Base-by-base conservation (phyloP, 1,140 invertebrate genomes). In the Pachypeltis micranthus region DNA sequence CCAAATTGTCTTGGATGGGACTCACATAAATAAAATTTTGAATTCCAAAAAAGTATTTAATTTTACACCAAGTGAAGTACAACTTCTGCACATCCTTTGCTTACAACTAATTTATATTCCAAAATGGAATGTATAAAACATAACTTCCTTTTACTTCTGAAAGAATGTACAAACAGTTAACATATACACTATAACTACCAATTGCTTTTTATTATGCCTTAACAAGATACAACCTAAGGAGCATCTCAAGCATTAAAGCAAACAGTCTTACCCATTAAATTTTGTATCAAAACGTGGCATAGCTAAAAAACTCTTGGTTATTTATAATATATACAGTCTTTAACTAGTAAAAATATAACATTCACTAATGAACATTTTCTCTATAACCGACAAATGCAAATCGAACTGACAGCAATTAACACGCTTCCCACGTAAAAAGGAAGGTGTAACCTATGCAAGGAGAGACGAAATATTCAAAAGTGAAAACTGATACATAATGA, bases 321-420 rank as follows among this genome's bases (percentile, higher is more conserved):
- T 59, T 29, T 59, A 29, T 59, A 29, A 29, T 29, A 29, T 59
- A 59, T 59, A 59, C 29, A 59, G 26, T 29, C 29, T 31, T 31
- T 23, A 59, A 59, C 57, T 59, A 59, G 57, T 59, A 59, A 59
- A 59, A 59, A 59, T 59, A 59, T 59, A 51, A 51, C 47, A 57
- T 57, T n/a, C 29, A 59, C 29, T 59, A 59, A 59, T 59, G 57
- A 59, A 29, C 29, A 29, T 31, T 59, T 59, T 59, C 57, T 59
- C 29, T 57, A 29, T 59, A 27, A 27, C n/a, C 29, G 31, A 31
- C 29, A 59, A 59, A 59, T n/a, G 26, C n/a, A n/a, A 59, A 59
- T 59, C n/a, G 31, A 29, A 31, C 31, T 28, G 16, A 29, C 26
- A 34, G 47, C 47, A 14, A 16, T 21, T 4, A 51, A 39, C n/a